phyloP scores from a whole-genome alignment of 2,888 invertebrate species.

The Choristoneura rosaceana region DNA sequence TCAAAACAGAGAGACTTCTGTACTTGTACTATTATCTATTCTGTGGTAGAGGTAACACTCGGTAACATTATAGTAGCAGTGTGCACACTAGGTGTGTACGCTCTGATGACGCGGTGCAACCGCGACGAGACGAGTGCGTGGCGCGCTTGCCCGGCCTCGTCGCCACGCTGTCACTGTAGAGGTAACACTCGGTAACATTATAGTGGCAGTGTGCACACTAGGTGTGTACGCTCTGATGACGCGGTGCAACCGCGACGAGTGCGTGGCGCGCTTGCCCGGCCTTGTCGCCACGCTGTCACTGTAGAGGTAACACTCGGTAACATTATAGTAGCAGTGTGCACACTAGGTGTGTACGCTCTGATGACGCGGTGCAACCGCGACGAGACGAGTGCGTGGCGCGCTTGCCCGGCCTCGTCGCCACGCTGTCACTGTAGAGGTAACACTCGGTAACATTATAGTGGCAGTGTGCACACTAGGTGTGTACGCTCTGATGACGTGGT shows the following conservation, averaged over 20 bases:
- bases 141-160: constrained; percentile 94
- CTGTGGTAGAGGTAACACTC: constrained; percentile 17
- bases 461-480: constrained; percentile 97
- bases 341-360: constrained; percentile 97
- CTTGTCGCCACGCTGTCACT: constrained; percentile 94
- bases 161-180: constrained; percentile 89
- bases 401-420: constrained; percentile 94
- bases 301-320: constrained; percentile 13
- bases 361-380: constrained; percentile 96
- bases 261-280: constrained; percentile 94
- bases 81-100: constrained; percentile 97
- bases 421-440: constrained; percentile 86
- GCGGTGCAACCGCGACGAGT: constrained; percentile 91
- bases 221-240: constrained; percentile 97
- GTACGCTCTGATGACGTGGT: constrained; percentile 96
- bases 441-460: constrained; percentile 91
- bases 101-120: constrained; percentile 96
- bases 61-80: constrained; percentile 73
- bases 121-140: constrained; percentile 95
- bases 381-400: constrained; percentile 94
- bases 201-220: constrained; percentile 97
- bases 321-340: constrained; percentile 87
- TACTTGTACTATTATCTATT: too few relatives aligned
- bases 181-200: constrained; percentile 86
- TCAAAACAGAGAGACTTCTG: too few relatives aligned